Evolutionary conservation across 2,888 invertebrate species (phyloP).

Genomic region (Diaphora mendica): DNA sequence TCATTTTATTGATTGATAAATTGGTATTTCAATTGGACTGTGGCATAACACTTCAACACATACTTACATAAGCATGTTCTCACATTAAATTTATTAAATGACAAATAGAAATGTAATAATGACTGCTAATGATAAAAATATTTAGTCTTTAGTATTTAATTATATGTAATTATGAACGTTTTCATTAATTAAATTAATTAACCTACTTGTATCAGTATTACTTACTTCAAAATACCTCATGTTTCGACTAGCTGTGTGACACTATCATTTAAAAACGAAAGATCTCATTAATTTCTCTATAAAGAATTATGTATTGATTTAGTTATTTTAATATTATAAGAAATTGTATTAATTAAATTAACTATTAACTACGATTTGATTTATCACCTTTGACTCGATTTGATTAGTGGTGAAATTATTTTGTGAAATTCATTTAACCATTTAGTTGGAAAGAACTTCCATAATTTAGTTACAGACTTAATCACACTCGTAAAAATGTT

Average conservation of each 20-base stretch:
- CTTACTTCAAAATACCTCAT: too few relatives aligned
- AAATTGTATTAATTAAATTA: too few relatives aligned
- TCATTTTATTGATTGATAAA: not conserved
- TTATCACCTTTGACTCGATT: not conserved
- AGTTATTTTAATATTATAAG: too few relatives aligned
- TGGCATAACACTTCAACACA: not conserved
- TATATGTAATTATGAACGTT: too few relatives aligned
- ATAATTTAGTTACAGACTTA: not conserved
- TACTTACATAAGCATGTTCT: not conserved
- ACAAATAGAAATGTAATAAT: not conserved
- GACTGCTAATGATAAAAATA: not conserved
- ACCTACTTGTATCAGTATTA: not conserved
- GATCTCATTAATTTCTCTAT: too few relatives aligned
- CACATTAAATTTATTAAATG: not conserved
- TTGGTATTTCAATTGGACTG: not conserved
- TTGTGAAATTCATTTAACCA: not conserved
- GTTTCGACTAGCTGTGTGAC: too few relatives aligned
- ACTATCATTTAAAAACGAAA: too few relatives aligned
- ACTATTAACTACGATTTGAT: too few relatives aligned
- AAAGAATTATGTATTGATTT: too few relatives aligned
- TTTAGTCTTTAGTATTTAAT: too few relatives aligned
- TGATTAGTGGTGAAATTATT: not conserved
- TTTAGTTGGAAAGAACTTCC: not conserved
- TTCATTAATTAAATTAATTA: not conserved
- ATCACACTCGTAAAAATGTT: not conserved